A percentile compares a stretch with the other conserved stretches of the same genome.
phyloP scores from a whole-genome alignment of 2,797 vertebrate species.

The Apogon hyalosoma region DNA sequence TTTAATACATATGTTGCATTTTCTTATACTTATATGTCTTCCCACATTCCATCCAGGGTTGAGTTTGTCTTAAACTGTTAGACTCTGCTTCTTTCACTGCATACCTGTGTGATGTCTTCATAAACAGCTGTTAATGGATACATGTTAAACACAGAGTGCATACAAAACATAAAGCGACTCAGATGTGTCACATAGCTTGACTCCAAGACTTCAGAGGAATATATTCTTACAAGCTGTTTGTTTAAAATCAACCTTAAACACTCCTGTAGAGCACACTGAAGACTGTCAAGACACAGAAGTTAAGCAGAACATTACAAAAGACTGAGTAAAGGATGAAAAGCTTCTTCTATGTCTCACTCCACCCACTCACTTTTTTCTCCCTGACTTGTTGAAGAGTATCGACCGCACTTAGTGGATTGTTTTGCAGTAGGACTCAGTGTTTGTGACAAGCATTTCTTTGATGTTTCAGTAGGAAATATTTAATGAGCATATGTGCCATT shows the following conservation, averaged over 20 bases:
- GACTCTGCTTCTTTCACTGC: no score
- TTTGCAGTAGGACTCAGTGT: neutral
- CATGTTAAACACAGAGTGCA: no score
- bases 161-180: no score
- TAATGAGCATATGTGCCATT: neutral
- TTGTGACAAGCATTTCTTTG: conserved; percentile 19
- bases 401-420: conserved; percentile 1
- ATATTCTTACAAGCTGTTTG: neutral
- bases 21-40: no score
- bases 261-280: neutral
- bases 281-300: conserved; percentile 10
- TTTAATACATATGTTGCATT: no score
- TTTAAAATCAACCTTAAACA: conserved; percentile 6
- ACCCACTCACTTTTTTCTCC: conserved; percentile 31
- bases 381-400: conserved; percentile 13
- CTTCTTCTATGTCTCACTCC: conserved; percentile 27
- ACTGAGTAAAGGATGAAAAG: conserved; percentile 32
- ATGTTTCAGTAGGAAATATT: neutral
- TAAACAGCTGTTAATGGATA: no score
- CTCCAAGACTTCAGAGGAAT: no score
- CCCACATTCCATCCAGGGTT: no score
- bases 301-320: conserved; percentile 42
- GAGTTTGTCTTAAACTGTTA: no score
- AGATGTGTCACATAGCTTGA: no score
- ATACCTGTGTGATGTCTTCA: no score